Percentiles rank a stretch among this genome's conserved stretches.
These are phyloP conservation scores for Tricholaema leucomelas DNA, from an alignment of 2,113 vertebrate genomes.

Conservation along the genomic window DNA sequence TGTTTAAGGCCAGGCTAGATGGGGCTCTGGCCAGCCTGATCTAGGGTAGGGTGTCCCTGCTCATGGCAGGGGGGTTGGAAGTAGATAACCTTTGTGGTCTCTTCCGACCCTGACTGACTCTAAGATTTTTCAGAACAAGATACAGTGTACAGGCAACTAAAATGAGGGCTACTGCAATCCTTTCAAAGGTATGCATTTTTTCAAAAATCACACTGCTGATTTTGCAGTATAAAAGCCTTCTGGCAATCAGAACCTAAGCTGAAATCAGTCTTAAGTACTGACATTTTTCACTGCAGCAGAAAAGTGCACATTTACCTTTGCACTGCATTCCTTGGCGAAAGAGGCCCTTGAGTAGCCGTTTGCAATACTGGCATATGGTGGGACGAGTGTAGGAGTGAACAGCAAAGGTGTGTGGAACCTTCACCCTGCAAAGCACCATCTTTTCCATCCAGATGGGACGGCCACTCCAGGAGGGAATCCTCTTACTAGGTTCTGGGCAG, in stretches of 20 bases:
- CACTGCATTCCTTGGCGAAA: constrained; percentile 99
- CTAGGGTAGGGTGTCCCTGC: too few species aligned
- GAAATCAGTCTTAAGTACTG: not conserved
- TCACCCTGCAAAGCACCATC: constrained; percentile 96
- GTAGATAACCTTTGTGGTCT: too few species aligned
- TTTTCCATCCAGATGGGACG: constrained; percentile 99
- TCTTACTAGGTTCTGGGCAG: constrained; percentile 93
- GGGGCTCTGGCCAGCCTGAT: too few species aligned
- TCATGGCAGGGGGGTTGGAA: too few species aligned
- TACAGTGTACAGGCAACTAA: not conserved
- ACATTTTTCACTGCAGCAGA: not conserved
- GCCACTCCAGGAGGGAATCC: constrained; percentile 95
- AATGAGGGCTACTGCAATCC: not conserved
- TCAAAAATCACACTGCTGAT: not conserved
- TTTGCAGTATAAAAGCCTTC: not conserved
- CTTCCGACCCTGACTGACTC: too few species aligned
- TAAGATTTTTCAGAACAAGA: not conserved
- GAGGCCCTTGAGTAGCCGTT: constrained; percentile 93
- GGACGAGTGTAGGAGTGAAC: constrained; percentile 97
- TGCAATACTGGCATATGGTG: constrained; percentile 99
- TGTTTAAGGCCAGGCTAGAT: too few species aligned
- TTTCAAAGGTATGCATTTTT: not conserved
- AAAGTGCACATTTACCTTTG: constrained; percentile 81
- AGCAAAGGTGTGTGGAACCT: constrained; percentile 97
- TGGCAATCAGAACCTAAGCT: not conserved